Evolutionary conservation across 2,113 vertebrate species (phyloP).

Genomic region (Anser cygnoides): DNA sequence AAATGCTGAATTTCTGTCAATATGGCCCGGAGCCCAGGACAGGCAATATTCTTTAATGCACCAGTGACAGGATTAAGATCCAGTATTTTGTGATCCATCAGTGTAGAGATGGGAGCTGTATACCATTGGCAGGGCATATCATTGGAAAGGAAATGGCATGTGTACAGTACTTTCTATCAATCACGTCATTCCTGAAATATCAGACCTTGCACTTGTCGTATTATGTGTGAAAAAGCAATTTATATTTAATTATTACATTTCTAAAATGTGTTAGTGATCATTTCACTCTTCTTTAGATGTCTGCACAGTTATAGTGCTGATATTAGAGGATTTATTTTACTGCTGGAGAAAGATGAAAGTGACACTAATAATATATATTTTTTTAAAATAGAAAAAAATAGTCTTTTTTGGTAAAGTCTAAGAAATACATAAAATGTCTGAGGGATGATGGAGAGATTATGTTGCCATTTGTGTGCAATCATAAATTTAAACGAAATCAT

Average conservation of each 20-base stretch:
- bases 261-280: background rate
- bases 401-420: background rate
- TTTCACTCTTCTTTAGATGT: constrained; percentile 2
- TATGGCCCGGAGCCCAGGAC: constrained; percentile 1
- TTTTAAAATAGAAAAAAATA: background rate
- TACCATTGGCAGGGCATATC: background rate
- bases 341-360: background rate
- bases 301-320: background rate
- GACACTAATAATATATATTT: background rate
- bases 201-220: background rate
- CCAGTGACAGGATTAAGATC: constrained; percentile 8
- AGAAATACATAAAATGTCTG: background rate
- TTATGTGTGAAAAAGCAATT: constrained; percentile 35
- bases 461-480: background rate
- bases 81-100: background rate
- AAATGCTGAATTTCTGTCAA: constrained; percentile 13
- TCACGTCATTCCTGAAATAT: background rate
- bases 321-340: background rate
- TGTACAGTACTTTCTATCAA: background rate
- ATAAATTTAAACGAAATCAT: background rate
- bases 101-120: background rate
- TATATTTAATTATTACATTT: constrained; percentile 13
- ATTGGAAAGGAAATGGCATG: background rate
- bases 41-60: background rate
- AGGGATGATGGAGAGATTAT: background rate